Conservation (phyloP, 2,797 vertebrate species). For the Falco naumanni region DNA sequence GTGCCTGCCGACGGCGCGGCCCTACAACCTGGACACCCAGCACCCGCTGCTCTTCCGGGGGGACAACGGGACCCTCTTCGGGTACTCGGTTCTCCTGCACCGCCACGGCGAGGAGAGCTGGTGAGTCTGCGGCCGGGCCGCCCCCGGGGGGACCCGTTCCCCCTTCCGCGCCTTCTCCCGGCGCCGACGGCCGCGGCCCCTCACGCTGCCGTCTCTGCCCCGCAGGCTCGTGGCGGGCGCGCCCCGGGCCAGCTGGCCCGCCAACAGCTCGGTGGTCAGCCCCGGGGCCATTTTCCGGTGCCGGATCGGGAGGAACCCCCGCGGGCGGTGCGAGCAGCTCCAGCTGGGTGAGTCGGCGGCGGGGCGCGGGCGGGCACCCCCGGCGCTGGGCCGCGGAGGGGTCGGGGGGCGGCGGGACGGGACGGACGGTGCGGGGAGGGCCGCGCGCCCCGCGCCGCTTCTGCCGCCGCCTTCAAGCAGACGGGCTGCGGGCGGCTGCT, state of each 20-base stretch:
- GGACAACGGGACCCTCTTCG: slow-evolving; percentile 79
- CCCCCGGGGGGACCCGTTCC: neutral
- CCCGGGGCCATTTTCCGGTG: slow-evolving; percentile 91
- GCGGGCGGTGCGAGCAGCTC: slow-evolving; percentile 79
- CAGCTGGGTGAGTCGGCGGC: slow-evolving; percentile 81
- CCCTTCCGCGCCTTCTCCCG: neutral
- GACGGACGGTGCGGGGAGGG: neutral
- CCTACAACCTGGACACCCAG: slow-evolving; percentile 84
- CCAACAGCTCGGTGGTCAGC: slow-evolving; percentile 63
- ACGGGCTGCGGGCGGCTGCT: neutral
- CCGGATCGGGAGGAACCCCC: slow-evolving; percentile 70
- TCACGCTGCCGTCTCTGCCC: slow-evolving; percentile 9
- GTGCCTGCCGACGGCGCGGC: neutral
- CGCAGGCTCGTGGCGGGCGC: slow-evolving; percentile 90
- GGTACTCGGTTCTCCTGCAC: slow-evolving; percentile 85
- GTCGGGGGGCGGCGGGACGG: neutral
- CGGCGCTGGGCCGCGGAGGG: neutral
- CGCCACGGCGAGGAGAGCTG: slow-evolving; percentile 73
- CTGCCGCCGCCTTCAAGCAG: neutral
- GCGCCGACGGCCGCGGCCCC: neutral
- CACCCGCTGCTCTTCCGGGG: slow-evolving; percentile 80
- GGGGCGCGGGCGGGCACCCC: neutral
- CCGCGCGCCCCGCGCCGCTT: neutral
- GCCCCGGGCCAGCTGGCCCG: slow-evolving; percentile 82
- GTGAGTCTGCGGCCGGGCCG: slow-evolving; percentile 70